phyloP scores from a whole-genome alignment of 2,113 vertebrate genomes.

The Noctilio leporinus region DNA sequence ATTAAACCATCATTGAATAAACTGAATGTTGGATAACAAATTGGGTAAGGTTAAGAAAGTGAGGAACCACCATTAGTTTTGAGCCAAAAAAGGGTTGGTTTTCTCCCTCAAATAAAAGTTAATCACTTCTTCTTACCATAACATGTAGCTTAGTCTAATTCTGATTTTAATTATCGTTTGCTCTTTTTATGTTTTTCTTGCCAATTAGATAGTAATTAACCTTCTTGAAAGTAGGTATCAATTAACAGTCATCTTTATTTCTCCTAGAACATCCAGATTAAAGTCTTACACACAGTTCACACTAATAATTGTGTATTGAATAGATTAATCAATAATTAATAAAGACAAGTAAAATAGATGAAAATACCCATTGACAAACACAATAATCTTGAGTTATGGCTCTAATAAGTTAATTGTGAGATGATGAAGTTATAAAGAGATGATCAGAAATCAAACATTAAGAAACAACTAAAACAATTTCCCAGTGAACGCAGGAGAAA shows the following conservation, averaged over 20 bases:
- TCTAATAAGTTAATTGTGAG: not conserved
- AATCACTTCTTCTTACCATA: not conserved
- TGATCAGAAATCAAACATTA: not conserved
- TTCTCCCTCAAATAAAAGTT: not conserved
- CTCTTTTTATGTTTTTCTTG: not conserved
- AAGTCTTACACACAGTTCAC: not conserved
- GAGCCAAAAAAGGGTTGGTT: not conserved
- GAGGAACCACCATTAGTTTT: not conserved
- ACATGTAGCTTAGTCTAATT: not conserved
- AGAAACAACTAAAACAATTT: not conserved
- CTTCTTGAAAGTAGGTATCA: not conserved
- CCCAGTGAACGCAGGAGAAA: not conserved
- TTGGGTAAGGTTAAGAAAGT: not conserved
- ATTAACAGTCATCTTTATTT: not conserved
- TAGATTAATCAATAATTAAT: not conserved
- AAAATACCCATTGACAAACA: not conserved
- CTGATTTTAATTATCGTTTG: not conserved
- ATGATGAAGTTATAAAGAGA: not conserved
- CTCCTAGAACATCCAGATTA: conserved; percentile 7
- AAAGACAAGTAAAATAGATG: not conserved
- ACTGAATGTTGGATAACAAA: not conserved
- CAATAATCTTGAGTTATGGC: not conserved
- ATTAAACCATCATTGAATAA: not conserved
- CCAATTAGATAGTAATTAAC: not conserved
- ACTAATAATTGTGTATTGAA: not conserved